Conservation (phyloP, 2,113 vertebrate genomes). For the Ictalurus punctatus region DNA sequence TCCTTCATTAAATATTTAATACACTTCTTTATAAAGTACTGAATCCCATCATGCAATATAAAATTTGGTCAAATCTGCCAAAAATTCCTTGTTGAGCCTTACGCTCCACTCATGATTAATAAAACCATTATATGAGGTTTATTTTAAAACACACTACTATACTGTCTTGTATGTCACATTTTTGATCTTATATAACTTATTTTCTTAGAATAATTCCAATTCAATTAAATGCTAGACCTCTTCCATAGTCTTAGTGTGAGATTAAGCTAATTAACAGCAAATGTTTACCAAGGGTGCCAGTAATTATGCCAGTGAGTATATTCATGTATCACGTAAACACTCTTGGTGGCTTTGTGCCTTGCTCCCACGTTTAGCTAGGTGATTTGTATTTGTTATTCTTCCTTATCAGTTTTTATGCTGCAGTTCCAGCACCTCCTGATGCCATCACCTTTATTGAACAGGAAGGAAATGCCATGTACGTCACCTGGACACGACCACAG, state of each 20-base stretch:
- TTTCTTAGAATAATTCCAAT: background rate
- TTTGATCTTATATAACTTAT: background rate
- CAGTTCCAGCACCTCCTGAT: constrained; percentile 73
- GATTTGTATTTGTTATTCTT: constrained; percentile 32
- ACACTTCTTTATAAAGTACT: background rate
- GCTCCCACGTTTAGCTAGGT: constrained; percentile 13
- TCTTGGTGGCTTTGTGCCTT: background rate
- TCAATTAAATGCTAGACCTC: background rate
- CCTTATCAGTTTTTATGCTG: constrained; percentile 66
- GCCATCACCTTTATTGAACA: constrained; percentile 75
- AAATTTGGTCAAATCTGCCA: background rate
- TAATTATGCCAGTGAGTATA: background rate
- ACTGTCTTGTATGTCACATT: background rate
- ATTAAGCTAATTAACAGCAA: background rate
- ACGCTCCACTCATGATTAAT: background rate
- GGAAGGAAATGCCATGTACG: constrained; percentile 71
- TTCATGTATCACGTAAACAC: background rate
- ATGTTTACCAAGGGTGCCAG: background rate
- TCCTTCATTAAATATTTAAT: background rate
- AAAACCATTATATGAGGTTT: background rate
- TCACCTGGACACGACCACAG: constrained; percentile 78
- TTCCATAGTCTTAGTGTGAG: background rate
- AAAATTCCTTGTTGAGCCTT: background rate
- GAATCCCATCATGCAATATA: background rate
- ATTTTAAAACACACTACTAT: background rate